These are phyloP conservation scores for Oreotrochilus melanogaster DNA, from an alignment of 2,113 vertebrate species.

Conservation along the genomic window DNA sequence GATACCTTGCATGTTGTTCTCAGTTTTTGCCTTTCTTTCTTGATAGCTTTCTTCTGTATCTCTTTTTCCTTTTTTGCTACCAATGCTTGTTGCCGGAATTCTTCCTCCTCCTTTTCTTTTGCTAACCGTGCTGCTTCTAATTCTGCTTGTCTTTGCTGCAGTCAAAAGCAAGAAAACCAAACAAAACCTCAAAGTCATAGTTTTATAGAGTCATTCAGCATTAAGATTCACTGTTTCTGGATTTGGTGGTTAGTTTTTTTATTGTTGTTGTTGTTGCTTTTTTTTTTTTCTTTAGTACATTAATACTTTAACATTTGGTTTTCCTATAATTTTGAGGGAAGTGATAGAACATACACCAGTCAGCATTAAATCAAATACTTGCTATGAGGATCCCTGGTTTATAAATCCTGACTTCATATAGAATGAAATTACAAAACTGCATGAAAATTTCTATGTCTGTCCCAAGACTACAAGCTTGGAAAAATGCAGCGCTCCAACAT, in stretches of 20 bases:
- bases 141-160: slow-evolving; percentile 92
- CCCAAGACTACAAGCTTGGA: neutral
- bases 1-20: slow-evolving; percentile 94
- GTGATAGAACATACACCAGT: neutral
- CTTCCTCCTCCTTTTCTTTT: slow-evolving; percentile 95
- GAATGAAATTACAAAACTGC: rapidly evolving
- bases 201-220: neutral
- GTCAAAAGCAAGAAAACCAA: slow-evolving; percentile 5
- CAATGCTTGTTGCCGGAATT: slow-evolving; percentile 89
- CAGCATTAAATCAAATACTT: neutral
- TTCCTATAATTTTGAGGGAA: neutral
- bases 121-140: slow-evolving; percentile 88
- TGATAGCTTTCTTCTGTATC: slow-evolving; percentile 97
- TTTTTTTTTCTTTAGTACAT: neutral
- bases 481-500: neutral
- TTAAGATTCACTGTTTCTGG: neutral
- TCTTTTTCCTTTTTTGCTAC: slow-evolving; percentile 96
- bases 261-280: too few species aligned
- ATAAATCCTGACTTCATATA: neutral
- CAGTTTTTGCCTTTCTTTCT: slow-evolving; percentile 97
- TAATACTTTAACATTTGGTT: neutral
- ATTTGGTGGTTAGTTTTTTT: neutral
- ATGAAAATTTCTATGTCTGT: neutral
- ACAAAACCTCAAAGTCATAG: neutral
- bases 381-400: neutral